phyloP scores from a whole-genome alignment of 2,113 vertebrate genomes.

The Camelus dromedarius region DNA sequence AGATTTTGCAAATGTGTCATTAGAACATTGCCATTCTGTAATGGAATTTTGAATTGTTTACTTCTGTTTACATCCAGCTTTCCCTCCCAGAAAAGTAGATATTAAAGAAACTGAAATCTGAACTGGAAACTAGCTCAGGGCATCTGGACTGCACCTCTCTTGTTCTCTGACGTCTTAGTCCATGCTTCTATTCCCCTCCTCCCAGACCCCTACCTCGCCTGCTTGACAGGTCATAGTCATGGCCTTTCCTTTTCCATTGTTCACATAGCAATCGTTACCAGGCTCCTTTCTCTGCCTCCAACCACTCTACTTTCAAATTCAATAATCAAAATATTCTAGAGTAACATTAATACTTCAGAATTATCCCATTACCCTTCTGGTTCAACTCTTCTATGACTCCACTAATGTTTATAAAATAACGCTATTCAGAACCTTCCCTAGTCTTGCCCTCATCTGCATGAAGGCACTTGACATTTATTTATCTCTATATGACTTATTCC shows the following conservation, averaged over 20 bases:
- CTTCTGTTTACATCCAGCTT: neutral
- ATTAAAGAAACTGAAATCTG: neutral
- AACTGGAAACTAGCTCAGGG: neutral
- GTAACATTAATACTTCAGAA: neutral
- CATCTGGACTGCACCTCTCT: neutral
- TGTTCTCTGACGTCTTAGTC: neutral
- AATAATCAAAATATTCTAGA: neutral
- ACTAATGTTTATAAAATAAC: neutral
- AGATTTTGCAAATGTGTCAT: neutral
- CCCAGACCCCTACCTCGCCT: too few species aligned
- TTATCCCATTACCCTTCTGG: neutral
- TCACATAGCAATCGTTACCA: neutral
- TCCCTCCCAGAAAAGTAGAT: neutral
- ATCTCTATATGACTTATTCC: neutral
- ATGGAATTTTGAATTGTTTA: neutral
- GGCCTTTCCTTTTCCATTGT: neutral
- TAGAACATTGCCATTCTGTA: neutral
- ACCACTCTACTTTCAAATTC: neutral
- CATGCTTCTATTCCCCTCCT: neutral
- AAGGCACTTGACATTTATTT: neutral
- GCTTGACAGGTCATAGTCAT: fast-evolving
- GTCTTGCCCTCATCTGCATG: neutral
- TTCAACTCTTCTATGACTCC: neutral
- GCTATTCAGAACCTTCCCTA: neutral
- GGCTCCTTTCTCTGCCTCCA: neutral